These are phyloP conservation scores for Drosophila ambigua DNA, from an alignment of 1,140 invertebrate species.

Conservation along the genomic window DNA sequence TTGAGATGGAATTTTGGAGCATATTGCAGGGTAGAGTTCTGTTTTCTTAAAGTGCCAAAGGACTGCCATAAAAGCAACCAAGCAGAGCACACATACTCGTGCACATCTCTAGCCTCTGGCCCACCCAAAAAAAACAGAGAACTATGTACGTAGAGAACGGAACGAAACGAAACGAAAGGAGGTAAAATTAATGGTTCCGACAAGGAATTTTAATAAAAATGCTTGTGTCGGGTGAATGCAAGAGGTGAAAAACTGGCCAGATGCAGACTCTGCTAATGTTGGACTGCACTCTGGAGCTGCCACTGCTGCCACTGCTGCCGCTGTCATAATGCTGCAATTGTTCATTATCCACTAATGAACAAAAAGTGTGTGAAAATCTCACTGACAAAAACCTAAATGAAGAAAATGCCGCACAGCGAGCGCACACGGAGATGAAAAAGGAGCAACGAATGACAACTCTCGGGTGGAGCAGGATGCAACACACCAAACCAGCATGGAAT, in stretches of 20 bases:
- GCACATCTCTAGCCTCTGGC: not conserved
- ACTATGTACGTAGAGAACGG: not conserved
- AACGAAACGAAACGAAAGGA: conserved; percentile 44
- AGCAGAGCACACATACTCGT: conserved; percentile 9
- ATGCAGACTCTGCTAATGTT: conserved; percentile 51
- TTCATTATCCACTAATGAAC: conserved; percentile 83
- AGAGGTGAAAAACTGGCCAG: conserved; percentile 76
- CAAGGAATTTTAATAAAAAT: conserved; percentile 83
- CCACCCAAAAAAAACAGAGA: conserved; percentile 10
- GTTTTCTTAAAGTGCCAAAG: conserved; percentile 11
- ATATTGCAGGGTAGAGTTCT: not conserved
- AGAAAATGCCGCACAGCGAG: conserved; percentile 73
- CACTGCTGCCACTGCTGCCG: conserved; percentile 45
- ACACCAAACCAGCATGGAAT: not conserved
- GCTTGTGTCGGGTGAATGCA: conserved; percentile 68
- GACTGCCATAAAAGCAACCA: conserved; percentile 35
- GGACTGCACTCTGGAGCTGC: conserved; percentile 15
- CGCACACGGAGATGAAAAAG: conserved; percentile 71
- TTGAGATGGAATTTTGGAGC: too few relatives aligned
- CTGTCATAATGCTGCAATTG: conserved; percentile 82
- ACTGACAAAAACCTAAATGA: conserved; percentile 77
- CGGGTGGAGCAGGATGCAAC: not conserved
- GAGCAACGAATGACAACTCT: conserved; percentile 48
- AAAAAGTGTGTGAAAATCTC: conserved; percentile 75
- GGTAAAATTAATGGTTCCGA: conserved; percentile 76